Percentiles rank a stretch among this genome's conserved stretches.
These are phyloP conservation scores for Oithona nana DNA, from an alignment of 2,888 invertebrate species.

Conservation along the genomic window DNA sequence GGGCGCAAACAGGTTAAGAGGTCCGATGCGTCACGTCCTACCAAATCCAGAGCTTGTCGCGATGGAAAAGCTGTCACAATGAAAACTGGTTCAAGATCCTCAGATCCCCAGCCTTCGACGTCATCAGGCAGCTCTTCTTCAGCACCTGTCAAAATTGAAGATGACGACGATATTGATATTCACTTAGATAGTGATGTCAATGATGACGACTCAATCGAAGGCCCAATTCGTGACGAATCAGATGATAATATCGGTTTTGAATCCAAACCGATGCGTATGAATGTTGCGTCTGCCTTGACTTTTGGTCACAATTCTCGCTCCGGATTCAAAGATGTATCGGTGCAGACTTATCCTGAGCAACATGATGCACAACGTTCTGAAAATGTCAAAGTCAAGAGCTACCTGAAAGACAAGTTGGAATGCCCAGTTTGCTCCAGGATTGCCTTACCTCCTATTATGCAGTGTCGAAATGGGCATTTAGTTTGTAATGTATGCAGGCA, in stretches of 20 bases:
- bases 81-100: no score
- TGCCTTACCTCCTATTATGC: conserved; percentile 9
- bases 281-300: neutral
- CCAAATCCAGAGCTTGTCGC: no score
- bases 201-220: neutral
- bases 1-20: no score
- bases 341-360: neutral
- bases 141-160: neutral
- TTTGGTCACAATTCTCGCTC: neutral
- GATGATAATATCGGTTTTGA: neutral
- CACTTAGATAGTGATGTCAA: neutral
- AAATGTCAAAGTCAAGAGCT: neutral
- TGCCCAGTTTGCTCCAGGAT: conserved; percentile 11
- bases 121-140: neutral
- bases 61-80: no score
- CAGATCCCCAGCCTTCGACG: neutral
- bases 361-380: neutral
- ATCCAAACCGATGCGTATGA: neutral
- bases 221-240: neutral
- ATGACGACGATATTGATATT: neutral
- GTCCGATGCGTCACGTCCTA: no score
- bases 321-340: neutral
- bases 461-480: conserved; percentile 8
- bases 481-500: neutral
- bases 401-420: conserved; percentile 4